Evolutionary conservation across 2,113 vertebrate species (phyloP).

Genomic region (Calidris pugnax): DNA sequence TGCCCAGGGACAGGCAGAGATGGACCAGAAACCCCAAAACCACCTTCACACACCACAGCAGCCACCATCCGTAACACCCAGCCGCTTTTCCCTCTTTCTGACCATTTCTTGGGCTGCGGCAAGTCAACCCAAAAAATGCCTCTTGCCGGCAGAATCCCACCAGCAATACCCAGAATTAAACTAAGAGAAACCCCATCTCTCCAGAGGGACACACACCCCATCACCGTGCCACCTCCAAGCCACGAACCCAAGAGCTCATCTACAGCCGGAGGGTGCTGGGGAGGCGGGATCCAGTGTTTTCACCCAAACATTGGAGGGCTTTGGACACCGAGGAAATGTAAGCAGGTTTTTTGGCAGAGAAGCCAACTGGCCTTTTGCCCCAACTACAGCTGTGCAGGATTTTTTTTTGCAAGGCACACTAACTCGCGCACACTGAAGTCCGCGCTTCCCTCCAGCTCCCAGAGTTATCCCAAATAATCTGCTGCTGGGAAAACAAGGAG

Average conservation of each 20-base stretch:
- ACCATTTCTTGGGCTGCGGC: not conserved
- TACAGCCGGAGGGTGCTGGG: not conserved
- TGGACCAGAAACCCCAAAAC: not conserved
- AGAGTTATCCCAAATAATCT: conserved; percentile 36
- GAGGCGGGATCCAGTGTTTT: not conserved
- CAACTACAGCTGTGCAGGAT: conserved; percentile 53
- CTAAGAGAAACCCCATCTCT: not conserved
- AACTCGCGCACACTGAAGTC: not conserved
- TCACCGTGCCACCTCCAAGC: not conserved
- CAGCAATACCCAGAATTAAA: not conserved
- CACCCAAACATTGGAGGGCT: conserved; percentile 19
- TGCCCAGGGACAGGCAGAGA: not conserved
- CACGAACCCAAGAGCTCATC: rapidly evolving
- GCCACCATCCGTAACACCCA: not conserved
- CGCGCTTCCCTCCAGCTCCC: conserved; percentile 12
- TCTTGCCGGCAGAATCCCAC: not conserved
- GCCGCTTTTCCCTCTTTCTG: not conserved
- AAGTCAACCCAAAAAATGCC: not conserved
- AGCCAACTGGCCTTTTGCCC: conserved; percentile 46
- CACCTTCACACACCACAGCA: rapidly evolving
- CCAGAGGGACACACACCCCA: not conserved
- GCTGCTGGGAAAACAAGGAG: conserved; percentile 8
- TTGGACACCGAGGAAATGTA: conserved; percentile 53
- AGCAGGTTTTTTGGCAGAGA: conserved; percentile 53
- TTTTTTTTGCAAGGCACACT: not conserved